A percentile compares a stretch with the other conserved stretches of the same genome.
These are phyloP conservation scores for Perccottus glenii DNA, from an alignment of 2,113 vertebrate genomes.

Conservation along the genomic window DNA sequence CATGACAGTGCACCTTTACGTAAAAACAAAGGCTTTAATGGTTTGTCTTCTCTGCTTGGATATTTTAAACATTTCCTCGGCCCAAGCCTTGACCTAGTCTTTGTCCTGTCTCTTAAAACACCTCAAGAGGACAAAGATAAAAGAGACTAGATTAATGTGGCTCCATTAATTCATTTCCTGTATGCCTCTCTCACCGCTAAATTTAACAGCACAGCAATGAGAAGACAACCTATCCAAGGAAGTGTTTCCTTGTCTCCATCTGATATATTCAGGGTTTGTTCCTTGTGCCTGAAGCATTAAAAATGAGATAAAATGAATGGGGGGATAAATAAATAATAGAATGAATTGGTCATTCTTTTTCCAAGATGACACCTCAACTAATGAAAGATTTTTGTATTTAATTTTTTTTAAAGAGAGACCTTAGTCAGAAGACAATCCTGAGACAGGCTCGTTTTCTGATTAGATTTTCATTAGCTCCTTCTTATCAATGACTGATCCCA, in stretches of 20 bases:
- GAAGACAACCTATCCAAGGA: constrained; percentile 18
- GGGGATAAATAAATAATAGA: constrained; percentile 10
- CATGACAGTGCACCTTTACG: constrained; percentile 27
- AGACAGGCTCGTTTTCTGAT: constrained; percentile 57
- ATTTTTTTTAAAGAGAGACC: constrained; percentile 16
- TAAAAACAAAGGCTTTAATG: constrained; percentile 28
- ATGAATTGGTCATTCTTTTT: constrained; percentile 22
- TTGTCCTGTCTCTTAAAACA: constrained; percentile 43
- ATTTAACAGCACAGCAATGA: constrained; percentile 43
- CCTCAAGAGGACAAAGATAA: constrained; percentile 44
- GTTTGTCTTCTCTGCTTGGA: constrained; percentile 19
- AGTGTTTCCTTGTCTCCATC: constrained; percentile 3
- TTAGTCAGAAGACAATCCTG: constrained; percentile 38
- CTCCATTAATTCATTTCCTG: constrained; percentile 45
- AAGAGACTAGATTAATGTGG: constrained; percentile 51
- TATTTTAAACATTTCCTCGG: constrained; percentile 48
- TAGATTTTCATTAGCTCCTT: constrained; percentile 73
- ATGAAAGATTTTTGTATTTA: constrained; percentile 45
- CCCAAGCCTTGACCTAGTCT: constrained; percentile 46
- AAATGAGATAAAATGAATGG: constrained; percentile 13
- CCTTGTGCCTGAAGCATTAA: constrained; percentile 4
- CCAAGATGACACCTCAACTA: constrained; percentile 24
- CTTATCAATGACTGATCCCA: constrained; percentile 72
- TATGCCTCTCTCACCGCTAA: constrained; percentile 37
- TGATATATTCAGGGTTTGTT: constrained; percentile 1